Evolutionary conservation across 2,888 invertebrate genomes (phyloP), one percentile per base, ranked within the genome.

Genomic region (Metalampra italica): DNA sequence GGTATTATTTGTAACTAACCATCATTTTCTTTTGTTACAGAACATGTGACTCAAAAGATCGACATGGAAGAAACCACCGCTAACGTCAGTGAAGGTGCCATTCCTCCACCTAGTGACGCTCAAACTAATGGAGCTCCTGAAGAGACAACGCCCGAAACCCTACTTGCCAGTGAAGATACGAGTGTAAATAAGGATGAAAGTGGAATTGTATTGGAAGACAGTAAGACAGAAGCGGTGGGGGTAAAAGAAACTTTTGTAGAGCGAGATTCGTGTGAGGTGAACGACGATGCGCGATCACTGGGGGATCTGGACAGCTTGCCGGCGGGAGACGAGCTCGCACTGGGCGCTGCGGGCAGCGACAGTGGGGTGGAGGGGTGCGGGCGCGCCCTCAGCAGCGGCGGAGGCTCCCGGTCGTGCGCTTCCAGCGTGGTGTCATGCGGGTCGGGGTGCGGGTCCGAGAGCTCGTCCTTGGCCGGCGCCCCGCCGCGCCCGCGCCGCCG

Each of bases 401-500:
- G 92, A 9, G 92, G 93, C 44, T 93, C 92, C 42, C 90, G 92
- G 3, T 95, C 95, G 13, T 94, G 94, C 68, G 94, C 94, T 57
- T 95, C 95, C 38, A 95, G 95, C 56, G 91, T 95, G 52, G 93
- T 94, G 15, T 95, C 95, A 53, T 94, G 93, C 70, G 94, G 93
- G 57, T 95, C 94, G 1, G 94, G 94, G 7, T 94, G 93, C 66
- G 95, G 95, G 43, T 95, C 95, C 59, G 95, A 95, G 68, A 95
- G 94, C 72, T 94, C 95, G 0, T 94, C 94, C 0, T 78, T 94
- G 34, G 91, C 93, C 3, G 84, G 78, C 12, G 81, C 90, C 11
- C 86, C 90, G 15, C 90, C 90, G 43, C 81, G 90, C 11, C 79
- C 82, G 1, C 72, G 82, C 9, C 85, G 90, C 36, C 92, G 92